phyloP scores from a whole-genome alignment of 1,140 invertebrate genomes.

The Drosophila melanogaster region Release_6_plus_ISO1_MT NC_004354.4:4341001-4341500 shows the following conservation, averaged over 20 bases:
- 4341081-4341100: conserved; percentile 7
- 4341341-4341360: conserved; percentile 6
- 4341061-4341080: conserved; percentile 12
- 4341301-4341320: conserved; percentile 43
- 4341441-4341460: conserved; percentile 55
- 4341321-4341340: conserved; percentile 15
- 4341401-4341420: conserved; percentile 35
- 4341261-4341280: conserved; percentile 32
- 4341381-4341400: background rate
- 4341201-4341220: conserved; percentile 35
- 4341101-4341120: conserved; percentile 8
- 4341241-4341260: background rate
- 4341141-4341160: conserved; percentile 58
- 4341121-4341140: conserved; percentile 43
- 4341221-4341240: background rate
- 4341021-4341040: background rate
- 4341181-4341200: background rate
- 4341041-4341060: conserved; percentile 27
- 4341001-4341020: background rate
- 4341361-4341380: conserved; percentile 15
- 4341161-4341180: conserved; percentile 43
- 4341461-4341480: conserved; percentile 49
- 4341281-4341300: conserved; percentile 37
- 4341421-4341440: conserved; percentile 65
- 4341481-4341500: conserved; percentile 9